These are phyloP conservation scores for Luffia ferchaultella DNA, from an alignment of 2,888 invertebrate species.

Conservation along the genomic window DNA sequence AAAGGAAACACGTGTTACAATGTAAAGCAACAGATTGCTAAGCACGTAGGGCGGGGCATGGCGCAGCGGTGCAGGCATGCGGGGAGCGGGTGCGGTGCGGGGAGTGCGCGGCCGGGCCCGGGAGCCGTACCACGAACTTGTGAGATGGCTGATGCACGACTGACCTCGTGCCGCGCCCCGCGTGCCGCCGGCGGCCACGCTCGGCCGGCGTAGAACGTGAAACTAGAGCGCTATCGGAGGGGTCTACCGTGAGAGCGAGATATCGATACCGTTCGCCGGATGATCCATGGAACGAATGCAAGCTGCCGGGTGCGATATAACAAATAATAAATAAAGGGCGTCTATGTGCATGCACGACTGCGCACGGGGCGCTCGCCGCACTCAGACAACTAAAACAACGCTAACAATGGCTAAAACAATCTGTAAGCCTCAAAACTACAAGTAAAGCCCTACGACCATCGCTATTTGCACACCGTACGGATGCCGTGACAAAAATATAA, in stretches of 20 bases:
- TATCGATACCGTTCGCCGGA: slow-evolving; percentile 55
- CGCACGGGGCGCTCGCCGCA: slow-evolving; percentile 62
- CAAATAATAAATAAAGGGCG: slow-evolving; percentile 60
- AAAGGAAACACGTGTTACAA: neutral
- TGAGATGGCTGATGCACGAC: slow-evolving; percentile 66
- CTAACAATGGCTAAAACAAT: slow-evolving; percentile 67
- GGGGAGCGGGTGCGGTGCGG: no score
- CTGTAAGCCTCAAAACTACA: slow-evolving; percentile 68
- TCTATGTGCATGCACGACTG: slow-evolving; percentile 63
- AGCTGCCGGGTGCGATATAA: slow-evolving; percentile 63
- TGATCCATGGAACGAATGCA: slow-evolving; percentile 56
- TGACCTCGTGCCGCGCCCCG: slow-evolving; percentile 52
- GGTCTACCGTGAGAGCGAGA: slow-evolving; percentile 40
- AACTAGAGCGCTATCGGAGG: slow-evolving; percentile 36
- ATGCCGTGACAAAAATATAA: slow-evolving; percentile 45
- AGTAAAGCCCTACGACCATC: slow-evolving; percentile 65
- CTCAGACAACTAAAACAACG: slow-evolving; percentile 63
- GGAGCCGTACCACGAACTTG: slow-evolving; percentile 58
- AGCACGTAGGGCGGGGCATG: slow-evolving; percentile 13
- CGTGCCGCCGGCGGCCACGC: slow-evolving; percentile 15
- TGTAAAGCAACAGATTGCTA: neutral
- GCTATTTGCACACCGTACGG: slow-evolving; percentile 41
- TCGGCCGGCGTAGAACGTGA: slow-evolving; percentile 16
- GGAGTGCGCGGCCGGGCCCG: slow-evolving; percentile 22
- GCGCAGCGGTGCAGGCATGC: neutral